Percentiles rank a stretch among this genome's conserved stretches.
Conservation (phyloP, 2,888 invertebrate genomes). For the Patella ulyssiponensis region DNA sequence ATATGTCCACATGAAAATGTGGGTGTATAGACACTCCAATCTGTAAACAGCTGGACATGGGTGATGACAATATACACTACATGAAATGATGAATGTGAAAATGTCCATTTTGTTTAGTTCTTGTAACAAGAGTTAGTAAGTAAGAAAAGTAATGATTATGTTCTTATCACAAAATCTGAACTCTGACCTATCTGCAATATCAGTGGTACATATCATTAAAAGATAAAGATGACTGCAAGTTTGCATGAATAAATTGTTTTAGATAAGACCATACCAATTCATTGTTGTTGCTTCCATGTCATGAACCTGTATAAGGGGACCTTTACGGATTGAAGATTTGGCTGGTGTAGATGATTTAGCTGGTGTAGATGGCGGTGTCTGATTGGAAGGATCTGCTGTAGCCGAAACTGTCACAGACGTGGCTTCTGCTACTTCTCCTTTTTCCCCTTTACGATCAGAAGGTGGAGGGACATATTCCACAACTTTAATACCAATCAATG, state of each 20-base stretch:
- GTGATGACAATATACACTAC: no score
- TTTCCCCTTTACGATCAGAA: conserved; percentile 39
- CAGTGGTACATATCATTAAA: no score
- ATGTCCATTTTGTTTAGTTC: no score
- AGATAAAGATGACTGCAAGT: background rate
- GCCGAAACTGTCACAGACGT: background rate
- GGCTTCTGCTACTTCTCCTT: conserved; percentile 27
- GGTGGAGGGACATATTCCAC: conserved; percentile 82
- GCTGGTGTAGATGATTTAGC: background rate
- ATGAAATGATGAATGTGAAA: no score
- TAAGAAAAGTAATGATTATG: no score
- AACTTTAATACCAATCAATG: conserved; percentile 95
- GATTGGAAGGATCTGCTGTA: background rate
- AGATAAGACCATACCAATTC: background rate
- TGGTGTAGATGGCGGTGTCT: background rate
- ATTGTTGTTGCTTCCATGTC: conserved; percentile 3
- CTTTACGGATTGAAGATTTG: background rate
- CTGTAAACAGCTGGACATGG: no score
- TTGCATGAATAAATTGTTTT: background rate
- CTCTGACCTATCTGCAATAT: no score
- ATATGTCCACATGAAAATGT: no score
- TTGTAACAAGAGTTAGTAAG: no score
- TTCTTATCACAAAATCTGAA: no score
- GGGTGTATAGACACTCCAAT: no score
- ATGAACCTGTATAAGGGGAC: background rate